Conservation (phyloP, 2,113 vertebrate species). For the Rafetus swinhoei region DNA sequence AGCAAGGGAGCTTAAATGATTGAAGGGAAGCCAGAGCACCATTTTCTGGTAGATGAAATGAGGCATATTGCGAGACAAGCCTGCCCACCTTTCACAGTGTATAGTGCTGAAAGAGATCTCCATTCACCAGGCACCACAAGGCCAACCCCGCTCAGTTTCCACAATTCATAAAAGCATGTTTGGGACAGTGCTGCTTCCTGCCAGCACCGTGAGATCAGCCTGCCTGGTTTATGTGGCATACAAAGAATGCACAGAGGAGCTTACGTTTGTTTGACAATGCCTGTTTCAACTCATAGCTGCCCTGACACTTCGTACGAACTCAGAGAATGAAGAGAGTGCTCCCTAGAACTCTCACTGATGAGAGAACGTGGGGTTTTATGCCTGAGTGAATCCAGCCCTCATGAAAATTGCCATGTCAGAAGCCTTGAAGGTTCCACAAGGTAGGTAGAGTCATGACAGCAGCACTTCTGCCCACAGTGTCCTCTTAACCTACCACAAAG, state of each 20-base stretch:
- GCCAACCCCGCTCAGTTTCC: not conserved
- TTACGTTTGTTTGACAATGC: conserved; percentile 18
- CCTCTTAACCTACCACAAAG: not conserved
- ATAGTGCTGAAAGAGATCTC: conserved; percentile 11
- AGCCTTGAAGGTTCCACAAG: accelerated
- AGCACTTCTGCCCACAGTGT: accelerated
- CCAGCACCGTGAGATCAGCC: not conserved
- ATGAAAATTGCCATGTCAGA: not conserved
- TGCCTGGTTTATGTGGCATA: not conserved
- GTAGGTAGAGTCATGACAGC: not conserved
- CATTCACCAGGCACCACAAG: not conserved
- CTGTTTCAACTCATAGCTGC: not conserved
- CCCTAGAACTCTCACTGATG: accelerated
- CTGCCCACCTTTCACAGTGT: conserved; percentile 31
- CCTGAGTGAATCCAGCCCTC: accelerated
- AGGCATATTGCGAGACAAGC: conserved; percentile 18
- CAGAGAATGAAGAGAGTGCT: accelerated
- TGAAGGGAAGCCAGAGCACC: conserved; percentile 66
- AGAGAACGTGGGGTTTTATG: not conserved
- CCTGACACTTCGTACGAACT: accelerated
- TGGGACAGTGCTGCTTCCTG: conserved; percentile 2
- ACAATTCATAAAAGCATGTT: not conserved
- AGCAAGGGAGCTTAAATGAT: conserved; percentile 72
- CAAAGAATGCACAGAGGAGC: not conserved
- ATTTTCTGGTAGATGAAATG: conserved; percentile 66